A percentile compares a stretch with the other conserved stretches of the same genome.
Conservation (phyloP, 2,888 invertebrate genomes). For the Ectemnius lituratus region DNA sequence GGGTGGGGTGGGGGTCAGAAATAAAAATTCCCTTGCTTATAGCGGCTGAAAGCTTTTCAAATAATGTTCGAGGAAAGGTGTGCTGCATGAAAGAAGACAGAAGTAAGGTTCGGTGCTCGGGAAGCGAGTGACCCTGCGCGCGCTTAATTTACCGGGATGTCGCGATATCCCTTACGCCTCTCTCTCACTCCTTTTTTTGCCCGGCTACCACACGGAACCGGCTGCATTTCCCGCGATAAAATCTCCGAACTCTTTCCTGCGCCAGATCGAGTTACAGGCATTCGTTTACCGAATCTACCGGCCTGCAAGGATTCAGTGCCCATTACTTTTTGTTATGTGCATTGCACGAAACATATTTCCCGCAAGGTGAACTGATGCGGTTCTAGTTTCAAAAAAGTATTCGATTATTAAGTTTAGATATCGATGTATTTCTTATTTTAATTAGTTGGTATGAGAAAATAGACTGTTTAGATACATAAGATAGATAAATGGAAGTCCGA, state of each 20-base stretch:
- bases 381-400: constrained; percentile 23
- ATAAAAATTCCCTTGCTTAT: background rate
- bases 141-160: constrained; percentile 64
- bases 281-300: constrained; percentile 54
- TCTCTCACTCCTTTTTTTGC: constrained; percentile 48
- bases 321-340: too few relatives aligned
- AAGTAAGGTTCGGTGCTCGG: constrained; percentile 46
- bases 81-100: constrained; percentile 33
- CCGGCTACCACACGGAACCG: constrained; percentile 60
- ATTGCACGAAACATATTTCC: constrained; percentile 14
- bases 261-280: constrained; percentile 63
- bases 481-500: too few relatives aligned
- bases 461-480: too few relatives aligned
- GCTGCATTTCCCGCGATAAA: constrained; percentile 64
- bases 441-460: too few relatives aligned
- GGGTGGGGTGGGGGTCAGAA: background rate
- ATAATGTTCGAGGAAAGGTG: constrained; percentile 4
- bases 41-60: background rate
- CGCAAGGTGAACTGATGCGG: constrained; percentile 8
- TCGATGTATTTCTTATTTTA: too few relatives aligned
- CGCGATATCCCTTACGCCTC: constrained; percentile 44
- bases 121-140: constrained; percentile 49
- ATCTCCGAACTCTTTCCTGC: constrained; percentile 56
- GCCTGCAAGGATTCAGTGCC: constrained; percentile 28
- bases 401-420: background rate